Conservation (phyloP, 30 jellyfish, hydroid and myxozoan species). For the Chrysaora quinquecirrha region DNA sequence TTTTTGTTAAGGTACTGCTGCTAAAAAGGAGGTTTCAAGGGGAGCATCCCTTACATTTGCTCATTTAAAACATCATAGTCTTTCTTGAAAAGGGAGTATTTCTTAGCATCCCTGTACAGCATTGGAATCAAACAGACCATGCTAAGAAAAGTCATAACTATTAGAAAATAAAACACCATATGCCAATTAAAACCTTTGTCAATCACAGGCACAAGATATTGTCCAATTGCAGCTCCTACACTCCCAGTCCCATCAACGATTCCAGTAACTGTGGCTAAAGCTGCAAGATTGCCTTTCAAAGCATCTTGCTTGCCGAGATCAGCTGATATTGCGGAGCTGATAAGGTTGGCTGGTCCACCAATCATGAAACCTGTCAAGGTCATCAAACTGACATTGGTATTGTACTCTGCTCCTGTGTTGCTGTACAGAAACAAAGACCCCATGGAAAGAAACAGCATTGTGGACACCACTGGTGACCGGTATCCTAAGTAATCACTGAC, state of each 20-base stretch:
- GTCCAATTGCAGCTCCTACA: constrained; percentile 98
- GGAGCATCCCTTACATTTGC: no score
- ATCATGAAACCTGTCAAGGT: constrained; percentile 85
- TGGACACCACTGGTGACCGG: constrained; percentile 84
- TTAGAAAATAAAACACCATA: constrained; percentile 86
- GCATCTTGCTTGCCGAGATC: constrained; percentile 95
- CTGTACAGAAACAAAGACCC: constrained; percentile 81
- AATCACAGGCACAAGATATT: constrained; percentile 82
- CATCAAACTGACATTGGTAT: constrained; percentile 76
- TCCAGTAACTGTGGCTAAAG: constrained; percentile 97
- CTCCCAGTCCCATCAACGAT: constrained; percentile 99
- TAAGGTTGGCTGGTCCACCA: constrained; percentile 99
- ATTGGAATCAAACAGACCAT: constrained; percentile 82
- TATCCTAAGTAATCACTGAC: constrained; percentile 77
- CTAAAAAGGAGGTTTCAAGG: no score
- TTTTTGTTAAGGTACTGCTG: no score
- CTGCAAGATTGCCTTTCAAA: constrained; percentile 80
- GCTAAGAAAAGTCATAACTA: constrained; percentile 83
- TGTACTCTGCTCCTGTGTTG: constrained; percentile 66
- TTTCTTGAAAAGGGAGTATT: not conserved
- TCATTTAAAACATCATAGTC: not conserved
- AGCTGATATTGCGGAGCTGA: constrained; percentile 98
- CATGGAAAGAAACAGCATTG: constrained; percentile 78
- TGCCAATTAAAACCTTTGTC: constrained; percentile 87
- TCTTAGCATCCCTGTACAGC: constrained; percentile 64